Evolutionary conservation across 2,797 vertebrate genomes (phyloP).

Genomic region (Thalassophryne amazonica): DNA sequence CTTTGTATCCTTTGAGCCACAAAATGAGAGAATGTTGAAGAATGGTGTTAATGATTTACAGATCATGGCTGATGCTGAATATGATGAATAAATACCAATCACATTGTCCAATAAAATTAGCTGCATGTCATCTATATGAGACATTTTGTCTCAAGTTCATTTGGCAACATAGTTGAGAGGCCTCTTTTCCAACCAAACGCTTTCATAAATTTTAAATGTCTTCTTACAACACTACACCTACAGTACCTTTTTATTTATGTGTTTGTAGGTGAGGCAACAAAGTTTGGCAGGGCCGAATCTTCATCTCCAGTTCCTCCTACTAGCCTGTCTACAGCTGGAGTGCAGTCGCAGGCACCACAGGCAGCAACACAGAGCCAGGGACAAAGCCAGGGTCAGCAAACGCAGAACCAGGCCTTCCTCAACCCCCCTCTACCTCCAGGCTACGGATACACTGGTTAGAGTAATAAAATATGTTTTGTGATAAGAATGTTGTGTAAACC

Average conservation of each 20-base stretch:
- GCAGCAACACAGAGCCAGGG: constrained; percentile 69
- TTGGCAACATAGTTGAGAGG: too few species aligned
- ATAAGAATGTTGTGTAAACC: not conserved
- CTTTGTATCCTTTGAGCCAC: too few species aligned
- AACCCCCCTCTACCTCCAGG: constrained; percentile 92
- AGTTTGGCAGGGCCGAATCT: constrained; percentile 93
- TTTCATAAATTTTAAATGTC: too few species aligned
- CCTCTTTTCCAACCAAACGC: too few species aligned
- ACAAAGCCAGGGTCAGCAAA: constrained; percentile 84
- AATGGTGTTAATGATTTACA: too few species aligned
- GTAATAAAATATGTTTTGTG: not conserved
- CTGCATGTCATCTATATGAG: too few species aligned
- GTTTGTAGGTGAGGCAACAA: constrained; percentile 87
- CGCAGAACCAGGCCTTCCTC: constrained; percentile 89
- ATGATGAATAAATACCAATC: too few species aligned
- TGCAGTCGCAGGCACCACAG: constrained; percentile 72
- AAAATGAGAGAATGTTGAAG: too few species aligned
- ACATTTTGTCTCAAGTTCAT: too few species aligned
- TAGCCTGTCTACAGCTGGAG: constrained; percentile 80
- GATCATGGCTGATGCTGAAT: too few species aligned
- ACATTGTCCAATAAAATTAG: too few species aligned
- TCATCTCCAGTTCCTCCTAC: constrained; percentile 91
- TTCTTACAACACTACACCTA: too few species aligned
- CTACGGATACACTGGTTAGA: constrained; percentile 88
- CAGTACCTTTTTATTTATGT: not conserved